A percentile compares a stretch with the other conserved stretches of the same genome.
Evolutionary conservation across 2,797 vertebrate species (phyloP).

Genomic region (Neosilurus mollespiculum): DNA sequence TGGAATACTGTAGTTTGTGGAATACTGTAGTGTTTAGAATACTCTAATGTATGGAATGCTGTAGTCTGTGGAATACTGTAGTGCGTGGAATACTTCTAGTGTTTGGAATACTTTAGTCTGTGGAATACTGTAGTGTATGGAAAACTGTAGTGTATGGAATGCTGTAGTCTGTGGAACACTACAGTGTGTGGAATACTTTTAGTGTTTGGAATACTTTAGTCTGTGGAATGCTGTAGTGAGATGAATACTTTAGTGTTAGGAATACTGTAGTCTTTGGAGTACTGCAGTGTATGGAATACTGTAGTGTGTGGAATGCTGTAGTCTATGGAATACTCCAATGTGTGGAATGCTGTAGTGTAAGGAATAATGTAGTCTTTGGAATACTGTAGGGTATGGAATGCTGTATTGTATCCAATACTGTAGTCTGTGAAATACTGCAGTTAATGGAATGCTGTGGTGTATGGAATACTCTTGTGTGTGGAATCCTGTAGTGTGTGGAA

Average conservation of each 20-base stretch:
- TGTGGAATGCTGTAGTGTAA: neutral
- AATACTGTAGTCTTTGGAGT: neutral
- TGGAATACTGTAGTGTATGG: neutral
- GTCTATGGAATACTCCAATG: neutral
- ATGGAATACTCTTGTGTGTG: too few relatives aligned
- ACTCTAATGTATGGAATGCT: neutral
- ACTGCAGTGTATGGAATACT: neutral
- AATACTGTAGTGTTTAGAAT: neutral
- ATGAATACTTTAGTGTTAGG: too few relatives aligned
- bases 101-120: neutral
- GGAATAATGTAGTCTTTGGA: too few relatives aligned
- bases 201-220: neutral
- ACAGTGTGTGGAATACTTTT: neutral
- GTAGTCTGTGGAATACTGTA: too few relatives aligned
- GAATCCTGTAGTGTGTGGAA: too few relatives aligned
- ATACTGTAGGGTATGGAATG: too few relatives aligned
- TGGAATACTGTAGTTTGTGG: neutral
- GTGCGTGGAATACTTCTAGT: too few relatives aligned
- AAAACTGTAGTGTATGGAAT: neutral
- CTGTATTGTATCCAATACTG: too few relatives aligned
- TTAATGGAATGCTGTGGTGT: too few relatives aligned
- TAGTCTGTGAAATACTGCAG: too few relatives aligned
- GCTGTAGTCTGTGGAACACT: neutral
- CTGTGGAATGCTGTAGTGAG: neutral
- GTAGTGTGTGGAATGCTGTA: neutral